Evolutionary conservation across 2,113 vertebrate genomes (phyloP), one percentile per base, ranked within the genome.

Genomic region (Tetrax tetrax): DNA sequence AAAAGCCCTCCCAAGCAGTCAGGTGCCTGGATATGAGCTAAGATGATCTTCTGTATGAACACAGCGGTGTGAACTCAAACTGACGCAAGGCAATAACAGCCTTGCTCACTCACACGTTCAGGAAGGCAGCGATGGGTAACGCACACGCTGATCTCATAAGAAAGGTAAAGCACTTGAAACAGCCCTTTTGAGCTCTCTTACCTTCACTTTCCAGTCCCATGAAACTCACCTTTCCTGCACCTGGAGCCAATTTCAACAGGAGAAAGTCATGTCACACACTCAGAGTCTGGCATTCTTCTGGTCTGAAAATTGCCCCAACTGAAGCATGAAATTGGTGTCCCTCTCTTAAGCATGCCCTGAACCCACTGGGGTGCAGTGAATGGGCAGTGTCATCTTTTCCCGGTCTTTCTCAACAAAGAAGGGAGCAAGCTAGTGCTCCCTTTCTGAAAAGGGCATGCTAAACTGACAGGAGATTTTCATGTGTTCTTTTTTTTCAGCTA

Each of bases 261-360:
- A 24, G 27, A 68, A 29, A 50, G 10, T 29, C 33, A 57, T 1
- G 0, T 38, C 61, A 63, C 0, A 0, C 12, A 54, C n/a, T 66
- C 41, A 63, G 65, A 79, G 74, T 16, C 48, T n/a, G 28, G 31
- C 4, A 6, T 21, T 75, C 57, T 66, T 88, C 47, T 53, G 83
- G 41, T 37, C 61, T 71, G 75, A 91, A 54, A 92, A 79, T 63
- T 11, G 2, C 21, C 57, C 16, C 37, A 79, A 10, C 11, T 59
- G 57, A 86, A 83, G 53, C 43, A 71, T 31, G 57, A 93, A 89
- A 80, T 41, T 12, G 3, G 14, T 47, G 24, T 20, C 56, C n/a
- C 43, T 47, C 38, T 78, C 53, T 78, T 31, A 89, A 59, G n/a
- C 11, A 33, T 9, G 22, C 53, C 79, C 66, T 24, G 12, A 88